Evolutionary conservation across 2,888 invertebrate genomes (phyloP).

Genomic region (Rhimphoctona megacephalus): DNA sequence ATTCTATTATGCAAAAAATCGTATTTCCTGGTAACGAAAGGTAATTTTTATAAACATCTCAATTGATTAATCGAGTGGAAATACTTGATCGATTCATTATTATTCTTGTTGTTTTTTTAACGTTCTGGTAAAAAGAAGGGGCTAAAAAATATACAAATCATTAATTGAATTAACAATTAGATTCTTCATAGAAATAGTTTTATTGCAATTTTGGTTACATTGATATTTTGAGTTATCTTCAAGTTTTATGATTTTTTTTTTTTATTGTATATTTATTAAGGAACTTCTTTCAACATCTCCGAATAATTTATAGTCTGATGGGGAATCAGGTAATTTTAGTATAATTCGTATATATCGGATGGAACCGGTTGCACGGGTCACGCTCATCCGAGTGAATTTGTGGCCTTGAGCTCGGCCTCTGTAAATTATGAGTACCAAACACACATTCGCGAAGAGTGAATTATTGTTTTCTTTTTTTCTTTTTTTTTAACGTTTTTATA

Average conservation of each 20-base stretch:
- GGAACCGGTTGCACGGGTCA: conserved; percentile 76
- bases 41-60: not conserved
- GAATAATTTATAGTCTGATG: conserved; percentile 1
- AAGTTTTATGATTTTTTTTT: not conserved
- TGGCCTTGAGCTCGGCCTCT: conserved; percentile 76
- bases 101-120: not conserved
- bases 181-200: not conserved
- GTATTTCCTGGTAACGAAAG: conserved; percentile 1
- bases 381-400: conserved; percentile 69
- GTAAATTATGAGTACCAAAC: conserved; percentile 69
- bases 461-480: not conserved
- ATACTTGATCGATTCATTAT: not conserved
- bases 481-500: not conserved
- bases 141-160: not conserved
- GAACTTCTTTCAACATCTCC: conserved; percentile 2
- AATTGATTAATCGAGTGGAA: not conserved
- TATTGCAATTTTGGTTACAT: not conserved
- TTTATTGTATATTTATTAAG: not conserved
- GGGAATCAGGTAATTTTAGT: conserved; percentile 22
- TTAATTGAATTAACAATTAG: not conserved
- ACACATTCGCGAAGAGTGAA: conserved; percentile 2
- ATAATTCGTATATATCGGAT: conserved; percentile 54
- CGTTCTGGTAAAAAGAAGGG: not conserved
- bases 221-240: not conserved
- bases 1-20: not conserved